Evolutionary conservation across 2,113 vertebrate genomes (phyloP).

Genomic region (Saguinus midas): DNA sequence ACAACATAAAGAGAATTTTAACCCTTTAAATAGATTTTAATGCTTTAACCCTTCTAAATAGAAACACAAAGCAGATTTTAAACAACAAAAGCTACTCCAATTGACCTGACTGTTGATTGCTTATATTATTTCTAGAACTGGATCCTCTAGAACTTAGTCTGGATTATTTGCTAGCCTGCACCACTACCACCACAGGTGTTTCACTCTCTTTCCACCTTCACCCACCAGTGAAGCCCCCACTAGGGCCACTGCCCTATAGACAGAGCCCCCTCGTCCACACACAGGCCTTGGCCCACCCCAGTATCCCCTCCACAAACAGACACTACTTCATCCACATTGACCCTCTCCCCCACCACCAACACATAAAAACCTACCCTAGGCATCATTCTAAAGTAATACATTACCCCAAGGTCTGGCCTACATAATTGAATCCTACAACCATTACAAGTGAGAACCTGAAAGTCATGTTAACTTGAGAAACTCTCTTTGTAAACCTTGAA

Average conservation of each 20-base stretch:
- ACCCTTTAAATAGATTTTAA: neutral
- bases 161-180: neutral
- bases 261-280: neutral
- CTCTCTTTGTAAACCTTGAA: neutral
- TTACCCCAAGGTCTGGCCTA: neutral
- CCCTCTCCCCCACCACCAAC: neutral
- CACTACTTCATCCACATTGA: neutral
- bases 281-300: neutral
- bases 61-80: neutral
- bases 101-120: neutral
- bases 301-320: fast-evolving
- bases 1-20: neutral
- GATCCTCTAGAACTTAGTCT: neutral
- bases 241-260: neutral
- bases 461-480: neutral
- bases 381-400: neutral
- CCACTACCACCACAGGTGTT: neutral
- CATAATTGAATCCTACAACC: neutral
- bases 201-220: no score
- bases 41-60: neutral
- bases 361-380: neutral
- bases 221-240: no score
- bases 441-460: neutral
- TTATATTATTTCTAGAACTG: neutral
- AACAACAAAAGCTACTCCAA: neutral